Evolutionary conservation across 2,888 invertebrate species (phyloP).

Genomic region (Atethmia centrago): DNA sequence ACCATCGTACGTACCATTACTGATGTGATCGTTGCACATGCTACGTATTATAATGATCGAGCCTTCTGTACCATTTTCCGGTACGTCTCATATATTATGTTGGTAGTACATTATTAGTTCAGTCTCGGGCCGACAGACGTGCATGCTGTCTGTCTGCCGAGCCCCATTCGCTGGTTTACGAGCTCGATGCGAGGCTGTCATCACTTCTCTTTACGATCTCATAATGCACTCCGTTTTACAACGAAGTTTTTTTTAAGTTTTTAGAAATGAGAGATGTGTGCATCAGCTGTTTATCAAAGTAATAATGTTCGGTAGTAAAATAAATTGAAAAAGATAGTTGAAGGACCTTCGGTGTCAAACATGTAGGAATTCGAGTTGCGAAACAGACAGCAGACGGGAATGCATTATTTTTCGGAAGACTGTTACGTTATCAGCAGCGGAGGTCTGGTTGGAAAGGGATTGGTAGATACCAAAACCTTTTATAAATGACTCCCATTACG

Average conservation of each 20-base stretch:
- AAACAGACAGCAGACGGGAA: neutral
- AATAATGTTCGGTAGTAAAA: slow-evolving; percentile 30
- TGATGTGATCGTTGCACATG: no score
- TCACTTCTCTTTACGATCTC: slow-evolving; percentile 53
- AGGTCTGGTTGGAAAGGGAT: neutral
- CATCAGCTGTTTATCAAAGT: slow-evolving; percentile 42
- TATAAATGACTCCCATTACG: neutral
- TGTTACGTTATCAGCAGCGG: neutral
- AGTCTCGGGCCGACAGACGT: slow-evolving; percentile 33
- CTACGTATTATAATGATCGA: neutral
- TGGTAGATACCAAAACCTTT: neutral
- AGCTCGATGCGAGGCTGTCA: slow-evolving; percentile 49
- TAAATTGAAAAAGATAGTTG: slow-evolving; percentile 27
- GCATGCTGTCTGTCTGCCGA: slow-evolving; percentile 52
- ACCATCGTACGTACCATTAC: neutral
- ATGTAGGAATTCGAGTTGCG: neutral
- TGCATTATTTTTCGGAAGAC: neutral
- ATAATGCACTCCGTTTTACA: slow-evolving; percentile 41
- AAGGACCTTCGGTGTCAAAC: neutral
- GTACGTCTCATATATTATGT: slow-evolving; percentile 11
- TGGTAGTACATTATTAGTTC: slow-evolving; percentile 43
- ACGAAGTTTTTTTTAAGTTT: slow-evolving; percentile 26
- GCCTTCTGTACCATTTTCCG: slow-evolving; percentile 15
- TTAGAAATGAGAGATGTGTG: slow-evolving; percentile 14
- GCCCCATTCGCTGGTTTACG: slow-evolving; percentile 49